Evolutionary conservation across 2,797 vertebrate genomes (phyloP), one percentile per base, ranked within the genome.

Genomic region (Coilia nasus): DNA sequence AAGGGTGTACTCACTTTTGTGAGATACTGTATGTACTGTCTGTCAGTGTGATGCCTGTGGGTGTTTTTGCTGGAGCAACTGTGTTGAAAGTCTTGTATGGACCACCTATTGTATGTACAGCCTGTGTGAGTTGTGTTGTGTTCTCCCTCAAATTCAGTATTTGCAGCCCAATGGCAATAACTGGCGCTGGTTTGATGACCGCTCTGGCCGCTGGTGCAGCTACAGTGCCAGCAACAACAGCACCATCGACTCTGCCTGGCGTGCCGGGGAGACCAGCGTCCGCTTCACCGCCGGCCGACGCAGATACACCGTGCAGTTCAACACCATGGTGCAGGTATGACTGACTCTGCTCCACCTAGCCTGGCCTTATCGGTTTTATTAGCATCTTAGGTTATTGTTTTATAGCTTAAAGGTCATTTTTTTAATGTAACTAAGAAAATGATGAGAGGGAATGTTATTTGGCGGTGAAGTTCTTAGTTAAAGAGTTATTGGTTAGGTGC

Each of bases 161-260:
- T 93, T 99, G 64, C 98, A 99, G 90, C 96, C 97, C n/a, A 97
- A 97, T 88, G 97, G 96, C 7, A 99, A 99, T 92, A 99, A 98
- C 90, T 99, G 98, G 98, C 96, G 98, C 82, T 99, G 98, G 98
- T 99, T 99, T 92, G 98, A 99, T 91, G 98, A 99, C 91, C 96
- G 98, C 54, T 99, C 98, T 0, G 98, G 98, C 6, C 97, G 98
- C 85, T 99, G 98, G 98, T 99, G 98, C 93, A 99, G 97, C 92
- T 99, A 99, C 90, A 99, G 97, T 71, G 97, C 97, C 84, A 98
- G 98, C 89, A 99, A 99, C 93, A 99, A 99, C 92, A 98, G 97
- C 88, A 99, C 98, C 83, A 99, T 99, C 64, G 98, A 99, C 90
- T 96, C 97, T 0, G 97, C 98, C 0, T 99, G 98, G 98, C 95